A percentile compares a stretch with the other conserved stretches of the same genome.
Conservation (phyloP, 2,797 vertebrate genomes). For the Peromyscus eremicus region DNA sequence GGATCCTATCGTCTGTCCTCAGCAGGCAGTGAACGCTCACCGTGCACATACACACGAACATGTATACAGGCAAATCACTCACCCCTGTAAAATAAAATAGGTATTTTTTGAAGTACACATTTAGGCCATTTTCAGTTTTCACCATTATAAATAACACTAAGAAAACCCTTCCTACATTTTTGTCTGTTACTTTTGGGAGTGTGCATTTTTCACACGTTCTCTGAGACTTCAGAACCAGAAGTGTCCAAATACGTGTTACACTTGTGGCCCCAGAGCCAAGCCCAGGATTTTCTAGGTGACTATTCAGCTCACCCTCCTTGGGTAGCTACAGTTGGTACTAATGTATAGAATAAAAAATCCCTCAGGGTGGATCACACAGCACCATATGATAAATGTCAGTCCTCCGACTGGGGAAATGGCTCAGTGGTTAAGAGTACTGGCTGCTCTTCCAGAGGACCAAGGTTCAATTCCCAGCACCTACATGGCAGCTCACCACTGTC, state of each 20-base stretch:
- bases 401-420: neutral
- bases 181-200: conserved; percentile 25
- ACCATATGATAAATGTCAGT: neutral
- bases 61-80: neutral
- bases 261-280: neutral
- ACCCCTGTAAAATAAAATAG: neutral
- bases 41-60: neutral
- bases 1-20: neutral
- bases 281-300: neutral
- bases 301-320: neutral
- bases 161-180: conserved; percentile 25
- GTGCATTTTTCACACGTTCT: conserved; percentile 34
- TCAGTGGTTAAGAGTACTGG: neutral
- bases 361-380: neutral
- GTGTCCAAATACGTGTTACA: neutral
- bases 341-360: neutral
- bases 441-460: neutral
- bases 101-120: neutral
- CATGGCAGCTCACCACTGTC: neutral
- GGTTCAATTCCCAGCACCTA: neutral
- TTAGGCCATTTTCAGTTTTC: conserved; percentile 26
- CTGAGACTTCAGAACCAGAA: conserved; percentile 27
- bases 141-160: conserved; percentile 13
- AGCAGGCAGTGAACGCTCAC: too few relatives aligned
- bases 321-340: neutral